Conservation (phyloP, 2,113 vertebrate species). For the Centropus unirufus region DNA sequence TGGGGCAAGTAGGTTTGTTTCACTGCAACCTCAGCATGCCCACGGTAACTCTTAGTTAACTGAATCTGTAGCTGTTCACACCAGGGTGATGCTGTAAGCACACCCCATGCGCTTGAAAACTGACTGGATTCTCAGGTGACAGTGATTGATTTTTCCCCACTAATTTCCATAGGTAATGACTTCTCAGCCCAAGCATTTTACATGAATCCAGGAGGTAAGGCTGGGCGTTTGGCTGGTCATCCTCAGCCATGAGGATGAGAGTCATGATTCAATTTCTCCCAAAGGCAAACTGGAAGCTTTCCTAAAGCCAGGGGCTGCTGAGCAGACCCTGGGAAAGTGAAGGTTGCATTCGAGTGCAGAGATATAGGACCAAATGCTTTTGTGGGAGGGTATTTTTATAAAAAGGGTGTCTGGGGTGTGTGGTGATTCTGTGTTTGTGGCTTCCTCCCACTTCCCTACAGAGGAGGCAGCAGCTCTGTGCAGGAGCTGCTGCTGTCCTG, state of each 20-base stretch:
- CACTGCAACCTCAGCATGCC: background rate
- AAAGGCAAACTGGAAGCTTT: background rate
- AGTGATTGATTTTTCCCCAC: background rate
- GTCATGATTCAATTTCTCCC: background rate
- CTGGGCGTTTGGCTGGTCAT: background rate
- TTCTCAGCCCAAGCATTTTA: background rate
- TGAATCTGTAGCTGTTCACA: background rate
- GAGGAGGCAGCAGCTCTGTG: background rate
- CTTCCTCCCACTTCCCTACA: background rate
- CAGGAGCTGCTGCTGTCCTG: background rate
- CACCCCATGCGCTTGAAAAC: background rate
- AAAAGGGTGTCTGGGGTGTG: background rate
- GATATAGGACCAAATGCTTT: background rate
- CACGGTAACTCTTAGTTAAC: background rate
- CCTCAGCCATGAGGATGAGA: background rate
- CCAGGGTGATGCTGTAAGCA: background rate
- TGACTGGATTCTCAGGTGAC: background rate
- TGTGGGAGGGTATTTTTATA: background rate
- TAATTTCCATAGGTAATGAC: background rate
- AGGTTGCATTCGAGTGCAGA: background rate
- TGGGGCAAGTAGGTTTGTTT: background rate
- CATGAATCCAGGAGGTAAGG: background rate
- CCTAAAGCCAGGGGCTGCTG: background rate
- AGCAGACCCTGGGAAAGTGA: background rate
- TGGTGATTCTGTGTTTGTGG: background rate